These are phyloP conservation scores for Drosophila fungiperda DNA, from an alignment of 2,888 invertebrate genomes.

Conservation along the genomic window DNA sequence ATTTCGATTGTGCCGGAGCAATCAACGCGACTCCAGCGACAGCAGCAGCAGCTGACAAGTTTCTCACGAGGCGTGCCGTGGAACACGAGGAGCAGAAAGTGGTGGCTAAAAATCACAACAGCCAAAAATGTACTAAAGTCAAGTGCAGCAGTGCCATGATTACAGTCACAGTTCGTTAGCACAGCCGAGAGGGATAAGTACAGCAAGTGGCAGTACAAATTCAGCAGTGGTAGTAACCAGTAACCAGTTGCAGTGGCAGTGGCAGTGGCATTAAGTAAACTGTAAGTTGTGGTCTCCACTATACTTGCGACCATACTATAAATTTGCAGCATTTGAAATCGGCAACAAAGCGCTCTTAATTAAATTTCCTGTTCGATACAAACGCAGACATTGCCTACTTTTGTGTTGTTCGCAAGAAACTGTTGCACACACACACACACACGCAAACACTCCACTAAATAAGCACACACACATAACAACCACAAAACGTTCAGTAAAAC, in stretches of 20 bases:
- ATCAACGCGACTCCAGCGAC: conserved; percentile 51
- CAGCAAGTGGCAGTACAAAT: conserved; percentile 13
- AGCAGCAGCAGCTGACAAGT: conserved; percentile 59
- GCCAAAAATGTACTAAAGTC: conserved; percentile 61
- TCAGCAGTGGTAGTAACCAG: conserved; percentile 12
- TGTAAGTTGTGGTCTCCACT: conserved; percentile 46
- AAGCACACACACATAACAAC: conserved; percentile 27
- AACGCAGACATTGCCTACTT: conserved; percentile 63
- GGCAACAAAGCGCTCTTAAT: conserved; percentile 63
- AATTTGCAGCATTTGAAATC: conserved; percentile 37
- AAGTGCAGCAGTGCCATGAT: conserved; percentile 56
- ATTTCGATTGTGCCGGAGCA: conserved; percentile 54
- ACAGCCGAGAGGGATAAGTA: conserved; percentile 16
- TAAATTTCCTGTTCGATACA: conserved; percentile 70
- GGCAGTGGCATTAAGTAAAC: conserved; percentile 15
- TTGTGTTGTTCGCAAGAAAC: conserved; percentile 46
- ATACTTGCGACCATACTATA: conserved; percentile 6
- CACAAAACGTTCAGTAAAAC: conserved; percentile 58
- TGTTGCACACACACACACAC: conserved; percentile 58
- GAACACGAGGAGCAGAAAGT: background rate
- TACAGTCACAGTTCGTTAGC: conserved; percentile 69
- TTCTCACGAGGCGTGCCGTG: conserved; percentile 53
- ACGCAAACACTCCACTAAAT: background rate
- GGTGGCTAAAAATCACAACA: conserved; percentile 35
- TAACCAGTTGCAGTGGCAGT: conserved; percentile 8